Base-by-base conservation (phyloP, 2,888 invertebrate species). In the Amblyjoppa fuscipennis region DNA sequence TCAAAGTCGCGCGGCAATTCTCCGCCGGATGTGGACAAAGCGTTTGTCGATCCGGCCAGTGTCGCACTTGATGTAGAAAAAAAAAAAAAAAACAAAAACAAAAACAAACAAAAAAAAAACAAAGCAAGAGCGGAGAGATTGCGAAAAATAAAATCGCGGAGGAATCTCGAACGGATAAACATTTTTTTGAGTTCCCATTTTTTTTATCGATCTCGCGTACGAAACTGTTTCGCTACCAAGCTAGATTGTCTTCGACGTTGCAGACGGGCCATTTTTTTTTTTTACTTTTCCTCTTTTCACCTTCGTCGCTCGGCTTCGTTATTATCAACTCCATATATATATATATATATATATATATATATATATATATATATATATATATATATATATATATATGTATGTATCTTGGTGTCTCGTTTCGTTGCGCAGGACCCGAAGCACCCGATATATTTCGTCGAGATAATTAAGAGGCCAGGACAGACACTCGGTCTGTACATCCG, bases 381-480 rank as follows among this genome's bases (percentile, higher is more conserved):
- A 53, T 78, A 59, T 69, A 59, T 69, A 5, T 11, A 41, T 11
- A 41, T 11, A 41, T 2, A 41, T 2, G 1, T 20, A 53, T 78
- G 59, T 69, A 59, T 74, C 31, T 73, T 31, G 41, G 31, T 51
- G 49, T 79, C 41, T 49, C 59, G 49, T 78, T 75, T 77, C 49
- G 61, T 78, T 76, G 41, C 61, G 45, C 94, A 96, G 96, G 97
- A 97, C 93, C 95, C 96, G 20, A 96, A 97, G 90, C 97, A 97
- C 93, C 96, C 96, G 89, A 98, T 98, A 86, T 96, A 98, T 94
- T 96, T 99, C 93, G 99, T 99, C 90, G 99, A 99, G 95, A 99
- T 99, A 92, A 99, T 99, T 89, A 99, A 99, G 95, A 96, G 99
- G 91, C 99, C 99, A 0, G 99, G 99, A 16, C 99, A 99, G 95